Evolutionary conservation across 2,113 vertebrate species (phyloP), one percentile per base, ranked within the genome.

Genomic region (Camelus bactrianus): DNA sequence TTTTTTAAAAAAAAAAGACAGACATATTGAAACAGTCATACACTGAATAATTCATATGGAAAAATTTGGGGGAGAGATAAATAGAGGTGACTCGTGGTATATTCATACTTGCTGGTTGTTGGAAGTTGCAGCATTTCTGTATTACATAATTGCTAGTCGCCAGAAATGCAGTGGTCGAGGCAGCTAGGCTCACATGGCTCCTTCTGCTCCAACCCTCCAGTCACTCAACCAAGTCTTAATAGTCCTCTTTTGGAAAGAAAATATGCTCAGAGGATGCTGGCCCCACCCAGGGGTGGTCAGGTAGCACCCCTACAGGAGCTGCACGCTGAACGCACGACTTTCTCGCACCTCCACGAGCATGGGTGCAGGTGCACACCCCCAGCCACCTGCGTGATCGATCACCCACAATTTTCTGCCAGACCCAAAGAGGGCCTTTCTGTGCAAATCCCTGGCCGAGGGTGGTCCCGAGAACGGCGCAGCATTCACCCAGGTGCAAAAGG

Each of bases 21-120:
- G 94, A 96, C 97, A 96, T 96, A 97, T 97, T 96, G 94, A 96
- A 97, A 97, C 79, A 94, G 97, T 96, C 96, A 97, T 70, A 97
- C 91, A 96, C 91, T 98, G 95, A 97, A 97, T 97, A 97, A 97
- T 98, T 97, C 93, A 98, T 98, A 91, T 96, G 85, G 86, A 96
- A 98, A 98, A 96, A 80, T 97, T 96, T 30, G 96, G 97, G 95
- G 94, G 81, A 96, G 89, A 96, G 85, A 89, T 98, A 95, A 96
- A 96, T 94, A 81, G 91, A 98, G 32, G 81, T 92, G 56, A 38
- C 19, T 87, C 7, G 72, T 77, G 0, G 86, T 91, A 72, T 38
- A 69, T 50, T 32, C 52, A 72, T 89, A 67, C 72, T 89, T 76
- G 16, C 91, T 95, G 38, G 67, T 69, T 46, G 17, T 93, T 89